Evolutionary conservation across 2,888 invertebrate genomes (phyloP), one percentile per base, ranked within the genome.

Genomic region (Eutolmus rufibarbis): DNA sequence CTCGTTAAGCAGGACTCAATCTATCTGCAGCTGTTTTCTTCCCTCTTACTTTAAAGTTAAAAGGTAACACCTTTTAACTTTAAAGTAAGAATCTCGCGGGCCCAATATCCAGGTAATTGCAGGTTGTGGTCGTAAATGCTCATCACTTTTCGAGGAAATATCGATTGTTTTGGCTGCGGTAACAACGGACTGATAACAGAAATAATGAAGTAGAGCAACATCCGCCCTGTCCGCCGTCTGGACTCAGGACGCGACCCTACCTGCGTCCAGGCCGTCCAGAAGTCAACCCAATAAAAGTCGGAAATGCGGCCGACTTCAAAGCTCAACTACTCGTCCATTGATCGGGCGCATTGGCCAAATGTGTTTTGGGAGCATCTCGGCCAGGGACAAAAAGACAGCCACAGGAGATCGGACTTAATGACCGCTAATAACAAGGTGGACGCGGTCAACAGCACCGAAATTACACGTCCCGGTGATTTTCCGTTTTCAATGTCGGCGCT

Each of bases 361-460:
- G 85, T 85, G 74, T 85, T 85, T 85, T 85, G 74, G 85, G 87
- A 87, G 57, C 79, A 87, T 85, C 74, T 85, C 34, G 31, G 85
- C 78, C 88, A 88, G 87, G 87, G 87, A 89, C 89, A 89, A 88
- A 79, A 88, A 89, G 87, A 77, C 66, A 66, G 14, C 12, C 87
- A 88, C 88, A 88, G 88, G 88, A 89, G 89, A 89, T 89, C 89
- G 88, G 88, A 89, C 89, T 89, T 89, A 89, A 89, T 89, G 89
- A 89, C 89, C 89, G 88, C 89, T 89, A 89, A 89, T 89, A 89
- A 89, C 89, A 89, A 89, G 89, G 89, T 89, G 89, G 89, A 89
- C 89, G 89, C 89, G 88, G 89, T 89, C 89, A 89, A 89, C 89
- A 89, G 89, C 88, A 88, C 84, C 88, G 87, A 89, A 89, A 89